Evolutionary conservation across 2,113 vertebrate species (phyloP).

Genomic region (Turnix velox): DNA sequence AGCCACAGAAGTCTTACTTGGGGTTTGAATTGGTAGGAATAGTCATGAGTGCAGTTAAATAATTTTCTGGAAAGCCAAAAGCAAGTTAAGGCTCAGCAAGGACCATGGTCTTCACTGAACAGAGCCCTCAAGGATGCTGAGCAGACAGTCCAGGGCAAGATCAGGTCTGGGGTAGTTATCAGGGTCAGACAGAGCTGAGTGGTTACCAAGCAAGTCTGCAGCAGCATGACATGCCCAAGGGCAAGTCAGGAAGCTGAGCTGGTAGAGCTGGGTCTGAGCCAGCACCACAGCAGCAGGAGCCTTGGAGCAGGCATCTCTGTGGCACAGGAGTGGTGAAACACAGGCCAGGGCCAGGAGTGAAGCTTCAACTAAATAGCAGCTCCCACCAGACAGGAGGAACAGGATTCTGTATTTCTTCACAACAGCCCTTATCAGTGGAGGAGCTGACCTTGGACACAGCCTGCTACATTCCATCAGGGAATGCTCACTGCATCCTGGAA

Average conservation of each 20-base stretch:
- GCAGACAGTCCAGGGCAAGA: neutral
- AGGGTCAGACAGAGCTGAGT: rapidly evolving
- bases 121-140: neutral
- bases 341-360: neutral
- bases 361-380: neutral
- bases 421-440: neutral
- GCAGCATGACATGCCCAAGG: neutral
- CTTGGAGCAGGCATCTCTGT: rapidly evolving
- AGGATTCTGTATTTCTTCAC: neutral
- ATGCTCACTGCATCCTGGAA: neutral
- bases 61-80: neutral
- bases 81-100: rapidly evolving
- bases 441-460: neutral
- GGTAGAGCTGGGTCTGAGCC: neutral
- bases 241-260: neutral
- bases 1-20: neutral
- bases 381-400: neutral
- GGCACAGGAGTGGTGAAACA: neutral
- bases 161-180: rapidly evolving
- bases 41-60: neutral
- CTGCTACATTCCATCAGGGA: neutral
- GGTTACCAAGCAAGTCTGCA: neutral
- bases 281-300: neutral
- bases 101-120: neutral
- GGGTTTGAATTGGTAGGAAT: neutral